These are phyloP conservation scores for Agrochola lychnidis DNA, from an alignment of 2,888 invertebrate species.

Conservation along the genomic window DNA sequence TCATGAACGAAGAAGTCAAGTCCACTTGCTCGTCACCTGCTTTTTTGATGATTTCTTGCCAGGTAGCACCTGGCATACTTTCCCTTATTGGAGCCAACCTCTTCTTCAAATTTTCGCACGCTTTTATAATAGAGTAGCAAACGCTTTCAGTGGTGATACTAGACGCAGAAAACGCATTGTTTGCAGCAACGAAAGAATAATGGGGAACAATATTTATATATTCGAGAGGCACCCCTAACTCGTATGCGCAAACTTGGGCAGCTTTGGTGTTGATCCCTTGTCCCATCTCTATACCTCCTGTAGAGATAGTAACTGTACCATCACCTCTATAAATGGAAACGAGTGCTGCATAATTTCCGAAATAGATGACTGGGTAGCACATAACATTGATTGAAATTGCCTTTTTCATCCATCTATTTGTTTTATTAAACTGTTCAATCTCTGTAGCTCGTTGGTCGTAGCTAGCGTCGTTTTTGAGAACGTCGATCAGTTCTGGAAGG, in stretches of 20 bases:
- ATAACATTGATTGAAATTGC: slow-evolving; percentile 92
- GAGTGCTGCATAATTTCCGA: slow-evolving; percentile 90
- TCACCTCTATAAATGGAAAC: slow-evolving; percentile 93
- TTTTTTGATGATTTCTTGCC: slow-evolving; percentile 90
- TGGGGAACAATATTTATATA: slow-evolving; percentile 91
- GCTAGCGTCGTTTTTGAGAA: slow-evolving; percentile 88
- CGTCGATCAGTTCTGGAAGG: slow-evolving; percentile 89
- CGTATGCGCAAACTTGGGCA: slow-evolving; percentile 94
- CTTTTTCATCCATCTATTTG: slow-evolving; percentile 94
- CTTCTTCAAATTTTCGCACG: slow-evolving; percentile 90
- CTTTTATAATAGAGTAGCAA: slow-evolving; percentile 89
- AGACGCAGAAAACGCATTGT: slow-evolving; percentile 92
- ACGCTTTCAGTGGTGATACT: slow-evolving; percentile 92
- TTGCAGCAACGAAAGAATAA: slow-evolving; percentile 91
- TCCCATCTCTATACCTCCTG: slow-evolving; percentile 94
- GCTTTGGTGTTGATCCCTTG: slow-evolving; percentile 96
- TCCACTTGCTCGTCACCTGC: slow-evolving; percentile 90
- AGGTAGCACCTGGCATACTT: slow-evolving; percentile 85
- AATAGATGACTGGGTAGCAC: slow-evolving; percentile 91
- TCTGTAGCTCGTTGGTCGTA: slow-evolving; percentile 88
- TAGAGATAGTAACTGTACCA: slow-evolving; percentile 93
- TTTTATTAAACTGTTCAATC: slow-evolving; percentile 90
- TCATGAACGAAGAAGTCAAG: slow-evolving; percentile 91
- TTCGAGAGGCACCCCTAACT: slow-evolving; percentile 92
- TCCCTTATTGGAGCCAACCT: slow-evolving; percentile 90